Base-by-base conservation (phyloP, 2,113 vertebrate genomes). In the Callionymus lyra region DNA sequence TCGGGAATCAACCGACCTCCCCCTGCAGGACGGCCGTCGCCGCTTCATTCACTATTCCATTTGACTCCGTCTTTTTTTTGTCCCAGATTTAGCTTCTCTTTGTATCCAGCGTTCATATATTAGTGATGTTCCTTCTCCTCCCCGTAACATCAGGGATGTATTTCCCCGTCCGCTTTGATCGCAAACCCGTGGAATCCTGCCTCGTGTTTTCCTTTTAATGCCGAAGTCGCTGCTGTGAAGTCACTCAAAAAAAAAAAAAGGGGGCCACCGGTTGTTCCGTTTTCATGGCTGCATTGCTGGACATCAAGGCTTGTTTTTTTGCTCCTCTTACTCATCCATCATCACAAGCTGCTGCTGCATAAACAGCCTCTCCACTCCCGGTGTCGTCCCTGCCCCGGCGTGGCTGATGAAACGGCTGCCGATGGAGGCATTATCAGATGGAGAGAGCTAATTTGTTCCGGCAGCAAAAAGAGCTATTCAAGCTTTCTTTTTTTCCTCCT, bases 61-160 rank as follows among this genome's bases (percentile, higher is more conserved):
- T 81, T 81, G 72, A 77, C 70, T 73, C 4, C 65, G 71, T 47
- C 3, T 63, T 79, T 64, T 72, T 72, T 73, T 78, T 72, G 73
- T 79, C 72, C 76, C 70, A 70, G 61, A 72, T 81, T 74, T 75
- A 54, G 59, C 45, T 42, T 63, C 53, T 66, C 66, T 82, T 72
- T 73, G 65, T 70, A 63, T 74, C 70, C 53, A 57, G 47, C 66
- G 69, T 83, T 85, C 73, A 83, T 85, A 78, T 82, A 83, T 85
- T 81, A 78, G 80, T 84, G 73, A 81, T 86, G 56, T 59, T 56
- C 80, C 74, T 83, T 68, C 51, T 53, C 68, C 53, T 48, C 70
- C 62, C 44, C 44, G 19, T 66, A 65, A 68, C 65, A 67, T 50
- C 9, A 33, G 73, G 76, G 74, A 65, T 64, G 47, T 59, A 68